A percentile compares a stretch with the other conserved stretches of the same genome.
Evolutionary conservation across 53 echinoderm and acorn worm genomes (phyloP).

Genomic region (Arbacia lixula): DNA sequence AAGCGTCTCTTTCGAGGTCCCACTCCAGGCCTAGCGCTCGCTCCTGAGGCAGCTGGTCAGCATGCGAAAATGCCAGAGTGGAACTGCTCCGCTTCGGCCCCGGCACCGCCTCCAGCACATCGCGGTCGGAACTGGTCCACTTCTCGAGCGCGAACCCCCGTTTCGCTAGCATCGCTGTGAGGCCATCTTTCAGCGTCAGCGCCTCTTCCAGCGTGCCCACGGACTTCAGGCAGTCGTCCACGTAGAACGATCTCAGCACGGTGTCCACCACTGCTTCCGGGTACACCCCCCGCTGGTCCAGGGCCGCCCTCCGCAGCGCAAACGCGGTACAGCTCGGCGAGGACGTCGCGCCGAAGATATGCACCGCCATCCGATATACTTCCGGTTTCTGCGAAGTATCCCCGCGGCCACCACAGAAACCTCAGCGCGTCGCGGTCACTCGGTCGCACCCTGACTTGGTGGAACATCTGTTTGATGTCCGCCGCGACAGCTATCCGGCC

Average conservation of each 20-base stretch:
- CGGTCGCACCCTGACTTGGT: too few relatives aligned
- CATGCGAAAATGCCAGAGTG: too few relatives aligned
- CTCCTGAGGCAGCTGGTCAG: conserved; percentile 51
- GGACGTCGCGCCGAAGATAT: conserved; percentile 65
- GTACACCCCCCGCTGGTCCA: background rate
- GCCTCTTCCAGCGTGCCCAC: conserved; percentile 54
- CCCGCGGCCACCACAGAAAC: conserved; percentile 69
- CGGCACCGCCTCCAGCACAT: conserved; percentile 36
- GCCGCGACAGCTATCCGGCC: too few relatives aligned
- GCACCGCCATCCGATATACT: conserved; percentile 47
- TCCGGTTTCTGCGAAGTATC: background rate
- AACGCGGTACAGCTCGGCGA: conserved; percentile 60
- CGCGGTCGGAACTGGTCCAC: conserved; percentile 63
- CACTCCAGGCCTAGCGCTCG: conserved; percentile 54
- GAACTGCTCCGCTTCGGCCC: conserved; percentile 32
- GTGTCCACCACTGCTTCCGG: background rate
- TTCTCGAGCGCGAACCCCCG: conserved; percentile 78
- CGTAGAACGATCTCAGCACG: conserved; percentile 65
- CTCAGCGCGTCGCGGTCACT: conserved; percentile 52
- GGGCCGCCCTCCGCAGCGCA: conserved; percentile 43
- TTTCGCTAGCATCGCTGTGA: conserved; percentile 1
- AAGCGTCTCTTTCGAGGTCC: conserved; percentile 53
- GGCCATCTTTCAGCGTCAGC: conserved; percentile 30
- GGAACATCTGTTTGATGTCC: too few relatives aligned
- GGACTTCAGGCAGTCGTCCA: conserved; percentile 72